Evolutionary conservation across 2,888 invertebrate species (phyloP).

Genomic region (Emmelina monodactyla): DNA sequence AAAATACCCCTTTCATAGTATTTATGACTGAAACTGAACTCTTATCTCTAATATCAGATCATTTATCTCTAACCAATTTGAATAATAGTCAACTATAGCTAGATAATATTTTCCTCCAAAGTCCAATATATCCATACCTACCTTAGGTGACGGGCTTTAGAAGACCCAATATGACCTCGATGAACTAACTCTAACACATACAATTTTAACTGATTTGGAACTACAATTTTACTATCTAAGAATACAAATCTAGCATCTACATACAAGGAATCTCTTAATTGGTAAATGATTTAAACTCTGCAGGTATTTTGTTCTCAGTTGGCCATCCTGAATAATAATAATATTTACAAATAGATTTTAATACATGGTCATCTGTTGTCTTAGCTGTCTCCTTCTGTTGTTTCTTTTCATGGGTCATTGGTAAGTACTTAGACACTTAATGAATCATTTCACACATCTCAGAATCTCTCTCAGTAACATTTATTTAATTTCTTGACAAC

Average conservation of each 20-base stretch:
- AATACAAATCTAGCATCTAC: constrained; percentile 6
- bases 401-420: constrained; percentile 3
- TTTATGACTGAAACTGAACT: too few relatives aligned
- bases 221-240: constrained; percentile 7
- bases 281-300: constrained; percentile 4
- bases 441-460: constrained; percentile 12
- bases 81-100: too few relatives aligned
- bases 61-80: too few relatives aligned
- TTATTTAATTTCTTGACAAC: constrained; percentile 7
- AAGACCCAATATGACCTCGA: constrained; percentile 8
- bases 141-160: too few relatives aligned
- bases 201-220: constrained; percentile 4
- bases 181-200: constrained; percentile 9
- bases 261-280: constrained; percentile 9
- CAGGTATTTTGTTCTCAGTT: constrained; percentile 2
- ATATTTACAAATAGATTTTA: constrained; percentile 5
- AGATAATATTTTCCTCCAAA: too few relatives aligned
- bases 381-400: not conserved
- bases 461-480: constrained; percentile 5
- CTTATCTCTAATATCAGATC: too few relatives aligned
- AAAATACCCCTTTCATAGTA: too few relatives aligned
- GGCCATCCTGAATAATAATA: constrained; percentile 11
- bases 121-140: too few relatives aligned
- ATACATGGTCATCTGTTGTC: constrained; percentile 1
- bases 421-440: constrained; percentile 9